These are phyloP conservation scores for Muschampia plurimacula DNA, from an alignment of 2,888 invertebrate genomes.

Conservation along the genomic window DNA sequence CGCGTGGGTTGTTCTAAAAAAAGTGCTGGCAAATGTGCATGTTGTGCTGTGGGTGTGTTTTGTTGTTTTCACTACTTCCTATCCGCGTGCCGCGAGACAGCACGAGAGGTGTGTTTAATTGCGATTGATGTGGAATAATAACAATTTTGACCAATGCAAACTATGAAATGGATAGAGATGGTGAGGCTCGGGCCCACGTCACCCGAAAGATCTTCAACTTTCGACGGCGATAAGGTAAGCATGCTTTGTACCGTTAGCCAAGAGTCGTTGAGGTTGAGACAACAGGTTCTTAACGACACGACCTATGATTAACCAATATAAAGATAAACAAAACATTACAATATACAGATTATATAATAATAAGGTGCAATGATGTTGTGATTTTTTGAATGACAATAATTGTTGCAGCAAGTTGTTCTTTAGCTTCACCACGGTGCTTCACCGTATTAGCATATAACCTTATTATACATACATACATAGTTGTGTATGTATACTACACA, in stretches of 20 bases:
- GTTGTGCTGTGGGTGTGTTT: constrained; percentile 50
- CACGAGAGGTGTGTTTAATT: constrained; percentile 13
- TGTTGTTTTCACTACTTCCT: constrained; percentile 47
- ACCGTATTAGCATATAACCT: no score
- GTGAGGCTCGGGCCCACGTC: constrained; percentile 70
- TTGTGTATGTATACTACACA: no score
- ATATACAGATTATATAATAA: no score
- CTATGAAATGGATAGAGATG: constrained; percentile 82
- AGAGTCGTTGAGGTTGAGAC: neutral
- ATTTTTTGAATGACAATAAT: no score
- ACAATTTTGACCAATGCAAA: constrained; percentile 66
- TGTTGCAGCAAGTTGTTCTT: no score
- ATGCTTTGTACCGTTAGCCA: constrained; percentile 54
- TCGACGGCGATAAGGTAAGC: constrained; percentile 76
- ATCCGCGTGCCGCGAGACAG: constrained; percentile 27
- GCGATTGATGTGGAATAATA: constrained; percentile 26
- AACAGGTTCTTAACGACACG: neutral
- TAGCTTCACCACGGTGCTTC: no score
- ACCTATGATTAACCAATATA: neutral
- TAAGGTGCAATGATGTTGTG: no score
- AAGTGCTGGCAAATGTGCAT: constrained; percentile 53
- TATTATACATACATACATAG: no score
- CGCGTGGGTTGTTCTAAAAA: constrained; percentile 75
- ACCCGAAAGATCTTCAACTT: constrained; percentile 67
- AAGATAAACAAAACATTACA: neutral